Evolutionary conservation across 2,797 vertebrate species (phyloP), one percentile per base, ranked within the genome.

Genomic region (Lophotriccus pileatus): DNA sequence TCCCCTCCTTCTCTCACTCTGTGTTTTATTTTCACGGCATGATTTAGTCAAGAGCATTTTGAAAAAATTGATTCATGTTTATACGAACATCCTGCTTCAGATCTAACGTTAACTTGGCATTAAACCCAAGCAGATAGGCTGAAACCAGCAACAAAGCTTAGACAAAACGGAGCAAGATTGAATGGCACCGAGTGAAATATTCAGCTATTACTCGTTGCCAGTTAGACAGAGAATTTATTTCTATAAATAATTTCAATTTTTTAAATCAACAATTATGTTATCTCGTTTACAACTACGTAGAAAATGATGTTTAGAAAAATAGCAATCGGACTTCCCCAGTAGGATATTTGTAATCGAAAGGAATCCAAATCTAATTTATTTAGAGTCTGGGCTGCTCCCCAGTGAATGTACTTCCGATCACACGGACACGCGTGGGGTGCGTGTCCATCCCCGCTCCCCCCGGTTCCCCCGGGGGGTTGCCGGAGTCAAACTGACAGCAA

Each of bases 211-310:
- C 28, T 87, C 50, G 82, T 92, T 95, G 66, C 12, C 50, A 84
- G 34, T 80, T 60, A 18, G 1, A 44, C 5, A 49, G 47, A 70
- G 32, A 87, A 94, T 60, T 87, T 53, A 59, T 92, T 93, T 80
- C 55, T 76, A n/a, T 49, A 23, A 74, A 59, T 66, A 0, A 10
- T 20, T 89, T 74, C 7, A 16, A 2, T 28, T 43, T 95, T 89
- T 64, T 4, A 55, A 64, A 12, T 15, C 34, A 58, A 46, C 11
- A 56, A 53, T 81, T 85, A 3, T 0, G 37, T 78, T 85, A 93
- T 91, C 72, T 95, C 96, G 90, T 96, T 96, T 94, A 76, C 59
- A 85, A n/a, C 19, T 17, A 3, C 2, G 43, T 7, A n/a, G 36
- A 34, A 69, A 82, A 76, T 10, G 11, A 18, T 25, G 23, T 41